Conservation (phyloP, 92 coral and sea anemone species). For the Epizoanthus rinbou region DNA sequence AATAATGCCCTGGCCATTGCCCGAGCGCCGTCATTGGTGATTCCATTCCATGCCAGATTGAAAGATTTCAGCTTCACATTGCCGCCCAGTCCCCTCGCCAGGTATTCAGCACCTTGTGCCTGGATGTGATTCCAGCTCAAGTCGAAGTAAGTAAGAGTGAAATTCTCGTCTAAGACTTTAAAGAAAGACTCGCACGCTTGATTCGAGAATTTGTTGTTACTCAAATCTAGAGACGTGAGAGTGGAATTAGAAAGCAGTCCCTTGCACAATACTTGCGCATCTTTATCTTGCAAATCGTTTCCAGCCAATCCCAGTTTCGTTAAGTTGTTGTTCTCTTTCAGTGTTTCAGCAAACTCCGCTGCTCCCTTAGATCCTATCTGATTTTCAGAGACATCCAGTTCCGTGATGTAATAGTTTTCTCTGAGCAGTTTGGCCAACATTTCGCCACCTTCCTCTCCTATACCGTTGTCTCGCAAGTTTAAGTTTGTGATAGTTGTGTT, state of each 20-base stretch:
- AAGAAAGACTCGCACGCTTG: constrained; percentile 70
- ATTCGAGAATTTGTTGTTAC: constrained; percentile 75
- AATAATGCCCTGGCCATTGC: constrained; percentile 66
- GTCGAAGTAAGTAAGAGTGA: constrained; percentile 64
- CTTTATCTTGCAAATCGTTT: constrained; percentile 71
- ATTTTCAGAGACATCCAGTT: constrained; percentile 81
- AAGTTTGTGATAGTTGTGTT: constrained; percentile 80
- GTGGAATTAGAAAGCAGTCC: constrained; percentile 69
- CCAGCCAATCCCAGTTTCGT: constrained; percentile 75
- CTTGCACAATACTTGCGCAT: constrained; percentile 64
- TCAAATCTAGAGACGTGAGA: constrained; percentile 69
- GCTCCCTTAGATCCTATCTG: constrained; percentile 63
- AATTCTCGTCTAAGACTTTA: constrained; percentile 73
- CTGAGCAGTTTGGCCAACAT: constrained; percentile 76
- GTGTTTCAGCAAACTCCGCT: constrained; percentile 72
- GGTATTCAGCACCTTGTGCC: constrained; percentile 63
- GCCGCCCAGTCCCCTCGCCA: constrained; percentile 74
- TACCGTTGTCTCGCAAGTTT: constrained; percentile 87
- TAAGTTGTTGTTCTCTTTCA: constrained; percentile 67
- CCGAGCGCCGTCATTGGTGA: constrained; percentile 69
- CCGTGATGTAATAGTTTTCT: constrained; percentile 85
- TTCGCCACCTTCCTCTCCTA: constrained; percentile 86
- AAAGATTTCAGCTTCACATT: constrained; percentile 78
- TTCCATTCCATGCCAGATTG: constrained; percentile 89
- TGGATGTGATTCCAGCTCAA: constrained; percentile 94